Evolutionary conservation across 2,113 vertebrate species (phyloP), one percentile per base, ranked within the genome.

Genomic region (Percina caprodes): DNA sequence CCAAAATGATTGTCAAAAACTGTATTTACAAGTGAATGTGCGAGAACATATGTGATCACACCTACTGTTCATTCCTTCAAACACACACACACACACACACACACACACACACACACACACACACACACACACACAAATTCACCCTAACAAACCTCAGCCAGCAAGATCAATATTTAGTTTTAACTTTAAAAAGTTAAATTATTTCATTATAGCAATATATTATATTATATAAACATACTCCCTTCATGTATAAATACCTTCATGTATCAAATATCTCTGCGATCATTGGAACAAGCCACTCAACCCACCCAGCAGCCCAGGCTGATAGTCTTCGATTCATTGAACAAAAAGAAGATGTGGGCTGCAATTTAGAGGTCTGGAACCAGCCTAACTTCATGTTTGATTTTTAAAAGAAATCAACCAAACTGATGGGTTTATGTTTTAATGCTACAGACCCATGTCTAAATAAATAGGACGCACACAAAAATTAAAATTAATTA

Each of bases 21-120:
- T n/a, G n/a, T 65, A 35, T 74, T 75, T 74, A 49, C 35, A 69
- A 54, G 48, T 77, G 65, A 63, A 68, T 45, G 45, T 23, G 14
- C 48, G 12, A 52, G 49, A 55, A 79, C 19, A 42, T 8, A 21
- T 69, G 26, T 19, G 45, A 77, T 24, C 56, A 42, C 15, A 69
- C 39, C 19, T 39, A 46, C 33, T 49, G 23, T 18, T 58, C 66
- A 77, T 46, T 12, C 21, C 65, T 10, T n/a, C 18, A 59, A 55
- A 66, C 49, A n/a, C n/a, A n/a, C n/a, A n/a, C n/a, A n/a, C n/a
- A 48, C 42, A 52, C 39, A 30, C 60, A 69, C 45, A 49, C 46
- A 78, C 59, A 82, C 15, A 39, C 60, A 24, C 70, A 51, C 61
- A 73, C 15, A 73, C 15, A 59, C 55, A 48, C n/a, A 56, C 0